Percentiles rank a stretch among this genome's conserved stretches.
These are phyloP conservation scores for Leptarthrus brevirostris DNA, from an alignment of 2,888 invertebrate species.

Conservation along the genomic window DNA sequence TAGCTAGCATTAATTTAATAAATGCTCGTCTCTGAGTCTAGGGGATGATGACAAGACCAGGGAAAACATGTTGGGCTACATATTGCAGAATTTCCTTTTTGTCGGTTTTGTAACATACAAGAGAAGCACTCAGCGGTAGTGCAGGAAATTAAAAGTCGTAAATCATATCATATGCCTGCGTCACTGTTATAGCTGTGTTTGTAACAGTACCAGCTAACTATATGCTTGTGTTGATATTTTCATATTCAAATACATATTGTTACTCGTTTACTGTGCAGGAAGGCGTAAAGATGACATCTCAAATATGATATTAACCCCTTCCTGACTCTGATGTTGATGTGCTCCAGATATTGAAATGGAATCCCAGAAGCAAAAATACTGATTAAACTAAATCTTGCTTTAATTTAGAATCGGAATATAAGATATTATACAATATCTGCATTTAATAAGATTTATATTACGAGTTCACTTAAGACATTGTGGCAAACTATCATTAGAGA, in stretches of 20 bases:
- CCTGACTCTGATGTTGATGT: constrained; percentile 25
- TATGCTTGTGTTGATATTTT: constrained; percentile 34
- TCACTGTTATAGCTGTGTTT: not conserved
- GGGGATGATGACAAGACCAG: constrained; percentile 50
- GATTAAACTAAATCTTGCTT: too few relatives aligned
- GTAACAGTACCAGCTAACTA: not conserved
- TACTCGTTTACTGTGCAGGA: constrained; percentile 36
- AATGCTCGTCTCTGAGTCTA: constrained; percentile 47
- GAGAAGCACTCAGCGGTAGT: constrained; percentile 57
- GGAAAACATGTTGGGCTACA: constrained; percentile 59
- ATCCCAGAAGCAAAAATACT: not conserved
- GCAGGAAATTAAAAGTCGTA: constrained; percentile 66
- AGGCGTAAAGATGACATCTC: constrained; percentile 34
- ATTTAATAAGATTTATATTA: too few relatives aligned
- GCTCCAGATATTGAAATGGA: constrained; percentile 6
- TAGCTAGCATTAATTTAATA: constrained; percentile 48
- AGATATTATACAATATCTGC: too few relatives aligned
- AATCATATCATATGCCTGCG: constrained; percentile 58
- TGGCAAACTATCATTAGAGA: too few relatives aligned
- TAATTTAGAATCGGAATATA: too few relatives aligned
- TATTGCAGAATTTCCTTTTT: constrained; percentile 61
- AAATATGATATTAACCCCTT: constrained; percentile 44
- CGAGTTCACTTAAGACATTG: too few relatives aligned
- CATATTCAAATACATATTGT: constrained; percentile 43
- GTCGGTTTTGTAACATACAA: constrained; percentile 55